Evolutionary conservation across 2,888 invertebrate genomes (phyloP), one percentile per base, ranked within the genome.

Genomic region (Aspidiotus rigidus): DNA sequence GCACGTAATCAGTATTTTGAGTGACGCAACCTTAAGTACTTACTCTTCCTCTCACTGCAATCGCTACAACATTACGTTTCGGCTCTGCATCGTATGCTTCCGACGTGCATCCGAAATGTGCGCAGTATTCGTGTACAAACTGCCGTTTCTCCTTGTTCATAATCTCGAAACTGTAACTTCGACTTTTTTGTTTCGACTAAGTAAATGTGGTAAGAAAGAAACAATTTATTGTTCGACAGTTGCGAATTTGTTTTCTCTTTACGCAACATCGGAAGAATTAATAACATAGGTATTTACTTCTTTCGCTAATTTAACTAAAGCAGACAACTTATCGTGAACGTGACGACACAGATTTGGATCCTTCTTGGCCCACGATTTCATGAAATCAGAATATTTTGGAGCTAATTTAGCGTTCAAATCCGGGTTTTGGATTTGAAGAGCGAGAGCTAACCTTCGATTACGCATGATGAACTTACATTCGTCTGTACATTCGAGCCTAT

Each of bases 81-180:
- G 97, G 97, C 77, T 96, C 96, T 17, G 88, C 87, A 80, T 98
- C 98, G 78, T 95, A 96, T 28, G 95, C 93, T 71, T 90, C 89
- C 73, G 94, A 91, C 76, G 93, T 89, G 75, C 94, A 90, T 55
- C 95, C 95, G 80, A 97, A 98, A 79, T 91, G 91, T 76, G 93
- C 91, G 75, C 93, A 93, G 78, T 93, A 85, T 77, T 98, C 97
- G 79, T 97, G 96, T 10, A 98, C 86, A 75, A 96, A 86, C 76
- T 90, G 89, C 1, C 97, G 83, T 78, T 95, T 94, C 75, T 93
- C 92, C 59, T 90, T 83, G 79, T 93, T 95, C 94, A 96, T 95
- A 1, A 89, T 86, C 16, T 91, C 90, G 79, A 97, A 97, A 10
- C 93, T 90, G 77, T 91, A 88, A 74, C 89, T 87, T 1, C 89